Evolutionary conservation across 2,113 vertebrate genomes (phyloP), one percentile per base, ranked within the genome.

Genomic region (Brienomyrus brachyistius): DNA sequence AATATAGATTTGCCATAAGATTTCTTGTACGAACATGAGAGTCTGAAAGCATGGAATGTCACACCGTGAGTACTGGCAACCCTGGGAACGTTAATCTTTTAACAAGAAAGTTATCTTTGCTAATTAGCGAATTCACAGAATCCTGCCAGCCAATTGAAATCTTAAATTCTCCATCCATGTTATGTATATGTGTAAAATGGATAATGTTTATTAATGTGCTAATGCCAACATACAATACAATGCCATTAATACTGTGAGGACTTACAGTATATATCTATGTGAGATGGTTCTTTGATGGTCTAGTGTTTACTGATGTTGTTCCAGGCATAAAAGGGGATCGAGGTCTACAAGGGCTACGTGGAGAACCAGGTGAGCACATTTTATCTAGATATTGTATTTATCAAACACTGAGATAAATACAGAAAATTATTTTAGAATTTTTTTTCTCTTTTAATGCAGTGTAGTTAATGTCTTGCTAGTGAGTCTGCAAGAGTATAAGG

Each of bases 251-350:
- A 80, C 74, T 19, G n/a, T 43, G 21, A 43, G 35, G 2, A 56
- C 48, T 35, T 31, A 13, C 62, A 31, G 62, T 70, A 19, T 40
- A 40, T 40, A 6, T 40, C n/a, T 40, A 77, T 43, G 35, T 43
- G 5, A 4, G 74, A 8, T 80, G 13, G 4, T 80, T 80, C 31
- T 80, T 80, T 80, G 35, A 80, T 80, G 74, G 15, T 43, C 15
- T 31, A 11, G 11, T 74, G 11, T 13, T 74, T 74, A 35, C 27
- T 82, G 47, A 19, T 89, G 31, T 89, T 48, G 91, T 91, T 6
- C 47, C 0, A 19, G 94, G 94, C 52, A 11, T 8, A 1, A 92
- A 90, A 6, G 94, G 94, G 80, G 19, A 90, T 13, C 8, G 19
- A 17, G 93, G 93, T 88, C 40, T 74, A 0, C 52, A n/a, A 56